Evolutionary conservation across 2,888 invertebrate species (phyloP).

Genomic region (Pheosia tremula): DNA sequence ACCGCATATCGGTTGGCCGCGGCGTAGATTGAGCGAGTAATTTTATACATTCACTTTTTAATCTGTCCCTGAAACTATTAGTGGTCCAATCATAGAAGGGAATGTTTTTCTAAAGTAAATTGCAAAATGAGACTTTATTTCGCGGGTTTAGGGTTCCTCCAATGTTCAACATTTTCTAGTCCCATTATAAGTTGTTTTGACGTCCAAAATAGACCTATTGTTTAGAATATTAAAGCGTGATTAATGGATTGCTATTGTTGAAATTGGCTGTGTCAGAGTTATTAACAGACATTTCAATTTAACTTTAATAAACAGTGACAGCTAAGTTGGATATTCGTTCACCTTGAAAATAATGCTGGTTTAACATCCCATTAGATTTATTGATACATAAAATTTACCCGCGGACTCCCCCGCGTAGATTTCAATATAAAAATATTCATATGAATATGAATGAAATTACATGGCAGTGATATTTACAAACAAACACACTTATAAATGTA

Average conservation of each 20-base stretch:
- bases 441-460: too few relatives aligned
- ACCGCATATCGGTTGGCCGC: slow-evolving; percentile 1
- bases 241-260: neutral
- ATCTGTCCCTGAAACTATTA: neutral
- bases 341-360: too few relatives aligned
- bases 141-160: too few relatives aligned
- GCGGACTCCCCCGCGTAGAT: too few relatives aligned
- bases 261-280: neutral
- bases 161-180: neutral
- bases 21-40: slow-evolving; percentile 14
- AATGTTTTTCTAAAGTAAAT: too few relatives aligned
- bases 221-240: neutral
- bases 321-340: too few relatives aligned
- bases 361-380: too few relatives aligned
- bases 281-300: neutral
- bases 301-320: neutral
- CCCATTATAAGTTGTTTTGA: neutral
- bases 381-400: too few relatives aligned
- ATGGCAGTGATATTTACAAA: too few relatives aligned
- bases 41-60: slow-evolving; percentile 11
- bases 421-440: too few relatives aligned
- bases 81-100: neutral
- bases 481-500: too few relatives aligned
- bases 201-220: neutral
- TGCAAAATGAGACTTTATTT: too few relatives aligned